Base-by-base conservation (phyloP, 2,888 invertebrate species). In the Pseudolycoriella hygida region DNA sequence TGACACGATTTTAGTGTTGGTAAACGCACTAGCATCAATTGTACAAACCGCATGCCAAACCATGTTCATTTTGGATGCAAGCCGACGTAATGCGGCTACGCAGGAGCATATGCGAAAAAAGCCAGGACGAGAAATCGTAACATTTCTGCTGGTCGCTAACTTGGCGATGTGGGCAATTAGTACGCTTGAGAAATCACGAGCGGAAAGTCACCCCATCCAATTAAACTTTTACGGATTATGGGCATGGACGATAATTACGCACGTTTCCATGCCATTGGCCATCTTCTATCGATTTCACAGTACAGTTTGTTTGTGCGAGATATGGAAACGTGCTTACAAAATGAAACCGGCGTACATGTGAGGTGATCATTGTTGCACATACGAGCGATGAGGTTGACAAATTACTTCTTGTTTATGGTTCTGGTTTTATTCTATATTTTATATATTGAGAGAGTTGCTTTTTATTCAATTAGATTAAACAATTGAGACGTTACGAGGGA, bases 241-340 rank as follows among this genome's bases (percentile, higher is more conserved):
- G 89, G 89, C 89, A 30, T 93, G 92, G 92, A 89, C 90, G 12
- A 89, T 93, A 49, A 90, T 93, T 49, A 90, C 88, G 1, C 90
- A 93, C 58, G 87, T 93, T 2, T 88, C 88, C 2, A 89, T 90
- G 81, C 93, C 93, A 0, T 56, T 80, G 55, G 89, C 90, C 1
- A 92, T 93, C 50, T 93, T 93, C 67, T 93, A 90, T 67, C 74
- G 92, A 48, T 93, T 93, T 66, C 93, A 93, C 61, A 90, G 90
- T 39, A 90, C 93, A 0, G 92, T 94, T 2, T 93, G 93, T 60
- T 70, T 94, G 47, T 92, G 92, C 62, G 93, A 93, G 66, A 89
- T 94, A 56, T 94, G 93, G 94, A 93, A 93, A 66, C 73, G 85
- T 53, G 89, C 92, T 6, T 94, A 93, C 64, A 93, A 93, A 67